phyloP scores from a whole-genome alignment of 2,888 invertebrate genomes.

The Trimorus sp. region DNA sequence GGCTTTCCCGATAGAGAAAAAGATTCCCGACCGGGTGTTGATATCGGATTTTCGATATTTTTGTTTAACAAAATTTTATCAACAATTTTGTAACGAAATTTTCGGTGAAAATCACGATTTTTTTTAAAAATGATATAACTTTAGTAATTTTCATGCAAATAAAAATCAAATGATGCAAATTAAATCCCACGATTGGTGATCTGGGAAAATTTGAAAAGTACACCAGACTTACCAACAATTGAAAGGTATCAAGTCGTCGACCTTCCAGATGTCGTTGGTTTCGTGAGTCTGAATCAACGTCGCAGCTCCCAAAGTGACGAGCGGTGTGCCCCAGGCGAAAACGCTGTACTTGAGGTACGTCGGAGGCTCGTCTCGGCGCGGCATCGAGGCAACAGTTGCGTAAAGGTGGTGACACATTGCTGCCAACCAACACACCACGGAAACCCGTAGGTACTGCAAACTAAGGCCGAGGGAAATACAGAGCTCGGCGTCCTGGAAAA shows the following conservation, averaged over 20 bases:
- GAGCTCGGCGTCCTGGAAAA: conserved; percentile 84
- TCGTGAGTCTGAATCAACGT: conserved; percentile 83
- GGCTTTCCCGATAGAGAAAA: too few relatives aligned
- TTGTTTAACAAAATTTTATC: too few relatives aligned
- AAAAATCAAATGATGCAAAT: too few relatives aligned
- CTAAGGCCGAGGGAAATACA: conserved; percentile 85
- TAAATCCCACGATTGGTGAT: too few relatives aligned
- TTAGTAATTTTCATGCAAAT: too few relatives aligned
- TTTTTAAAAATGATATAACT: too few relatives aligned
- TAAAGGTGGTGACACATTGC: conserved; percentile 87
- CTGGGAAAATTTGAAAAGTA: too few relatives aligned
- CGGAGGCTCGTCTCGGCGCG: conserved; percentile 78
- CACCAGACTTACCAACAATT: conserved; percentile 83
- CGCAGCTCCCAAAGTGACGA: conserved; percentile 83
- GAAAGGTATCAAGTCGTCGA: conserved; percentile 81
- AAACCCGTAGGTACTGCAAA: conserved; percentile 85
- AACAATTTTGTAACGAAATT: too few relatives aligned
- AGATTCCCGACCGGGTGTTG: too few relatives aligned
- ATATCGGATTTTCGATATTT: too few relatives aligned
- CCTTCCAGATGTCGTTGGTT: conserved; percentile 82
- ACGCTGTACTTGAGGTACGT: conserved; percentile 83
- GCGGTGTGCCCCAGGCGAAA: conserved; percentile 86
- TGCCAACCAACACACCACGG: conserved; percentile 87
- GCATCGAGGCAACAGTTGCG: conserved; percentile 80
- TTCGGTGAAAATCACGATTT: too few relatives aligned